Evolutionary conservation across 2,888 invertebrate species (phyloP).

Genomic region (Athripsodes cinereus): DNA sequence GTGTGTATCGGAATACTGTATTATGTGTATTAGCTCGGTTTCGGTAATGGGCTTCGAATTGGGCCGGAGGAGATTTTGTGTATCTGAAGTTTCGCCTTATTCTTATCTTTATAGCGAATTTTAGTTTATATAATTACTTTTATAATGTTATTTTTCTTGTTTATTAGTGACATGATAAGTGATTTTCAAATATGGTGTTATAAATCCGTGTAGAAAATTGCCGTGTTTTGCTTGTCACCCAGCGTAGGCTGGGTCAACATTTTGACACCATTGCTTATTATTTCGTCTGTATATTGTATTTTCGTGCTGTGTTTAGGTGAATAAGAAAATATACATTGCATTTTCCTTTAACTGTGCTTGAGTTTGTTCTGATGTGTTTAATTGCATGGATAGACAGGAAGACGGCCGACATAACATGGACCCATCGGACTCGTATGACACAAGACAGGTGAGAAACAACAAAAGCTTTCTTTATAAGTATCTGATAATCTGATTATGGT

Average conservation of each 20-base stretch:
- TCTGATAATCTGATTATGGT: no score
- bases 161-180: background rate
- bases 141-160: background rate
- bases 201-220: background rate
- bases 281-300: slow-evolving; percentile 6
- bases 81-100: background rate
- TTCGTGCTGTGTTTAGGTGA: slow-evolving; percentile 1
- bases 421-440: slow-evolving; percentile 55
- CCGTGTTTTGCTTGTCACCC: slow-evolving; percentile 23
- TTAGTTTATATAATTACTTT: background rate
- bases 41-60: slow-evolving; percentile 13
- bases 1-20: background rate
- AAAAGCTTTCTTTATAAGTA: background rate
- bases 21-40: background rate
- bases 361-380: slow-evolving; percentile 47
- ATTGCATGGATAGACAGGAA: slow-evolving; percentile 47
- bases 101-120: background rate
- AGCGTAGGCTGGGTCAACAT: slow-evolving; percentile 23
- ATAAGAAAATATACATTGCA: slow-evolving; percentile 4
- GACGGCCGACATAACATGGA: slow-evolving; percentile 49
- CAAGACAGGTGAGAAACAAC: slow-evolving; percentile 53
- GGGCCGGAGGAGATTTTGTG: slow-evolving; percentile 5
- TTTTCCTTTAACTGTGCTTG: slow-evolving; percentile 6
- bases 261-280: slow-evolving; percentile 19
- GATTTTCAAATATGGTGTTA: slow-evolving; percentile 2